Percentiles rank a stretch among this genome's conserved stretches.
Conservation (phyloP, 35 echinoderm and acorn worm genomes). For the Ptychodera flava region DNA sequence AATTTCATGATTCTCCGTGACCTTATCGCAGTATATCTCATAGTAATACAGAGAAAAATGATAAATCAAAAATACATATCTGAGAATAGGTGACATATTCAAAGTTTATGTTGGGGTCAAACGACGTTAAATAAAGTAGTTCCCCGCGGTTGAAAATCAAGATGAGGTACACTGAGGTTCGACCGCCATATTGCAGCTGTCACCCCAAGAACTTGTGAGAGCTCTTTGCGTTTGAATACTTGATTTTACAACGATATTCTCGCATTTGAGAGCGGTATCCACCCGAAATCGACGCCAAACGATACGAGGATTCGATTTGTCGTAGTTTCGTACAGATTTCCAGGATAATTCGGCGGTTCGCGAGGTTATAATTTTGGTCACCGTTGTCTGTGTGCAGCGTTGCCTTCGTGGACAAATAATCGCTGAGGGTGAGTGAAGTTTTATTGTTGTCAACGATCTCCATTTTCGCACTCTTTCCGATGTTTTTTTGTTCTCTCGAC, state of each 20-base stretch:
- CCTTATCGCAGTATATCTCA: no score
- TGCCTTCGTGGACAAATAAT: background rate
- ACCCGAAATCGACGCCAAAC: background rate
- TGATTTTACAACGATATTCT: background rate
- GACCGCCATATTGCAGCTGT: background rate
- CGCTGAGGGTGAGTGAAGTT: background rate
- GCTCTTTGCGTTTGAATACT: background rate
- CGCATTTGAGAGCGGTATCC: background rate
- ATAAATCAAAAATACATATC: no score
- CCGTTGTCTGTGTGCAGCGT: background rate
- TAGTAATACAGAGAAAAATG: no score
- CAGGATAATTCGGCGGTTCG: background rate
- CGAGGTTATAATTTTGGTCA: background rate
- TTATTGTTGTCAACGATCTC: background rate
- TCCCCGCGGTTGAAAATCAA: background rate
- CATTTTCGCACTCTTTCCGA: background rate
- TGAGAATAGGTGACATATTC: no score
- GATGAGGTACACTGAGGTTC: background rate
- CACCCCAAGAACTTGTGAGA: background rate
- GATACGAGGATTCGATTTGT: background rate
- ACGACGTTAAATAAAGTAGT: background rate
- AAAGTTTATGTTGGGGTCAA: background rate
- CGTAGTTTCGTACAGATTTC: background rate
- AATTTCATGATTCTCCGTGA: no score
- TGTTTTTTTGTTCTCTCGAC: background rate